Percentiles rank a stretch among this genome's conserved stretches.
These are phyloP conservation scores for Synergus itoensis DNA, from an alignment of 2,888 invertebrate species.

Conservation along the genomic window DNA sequence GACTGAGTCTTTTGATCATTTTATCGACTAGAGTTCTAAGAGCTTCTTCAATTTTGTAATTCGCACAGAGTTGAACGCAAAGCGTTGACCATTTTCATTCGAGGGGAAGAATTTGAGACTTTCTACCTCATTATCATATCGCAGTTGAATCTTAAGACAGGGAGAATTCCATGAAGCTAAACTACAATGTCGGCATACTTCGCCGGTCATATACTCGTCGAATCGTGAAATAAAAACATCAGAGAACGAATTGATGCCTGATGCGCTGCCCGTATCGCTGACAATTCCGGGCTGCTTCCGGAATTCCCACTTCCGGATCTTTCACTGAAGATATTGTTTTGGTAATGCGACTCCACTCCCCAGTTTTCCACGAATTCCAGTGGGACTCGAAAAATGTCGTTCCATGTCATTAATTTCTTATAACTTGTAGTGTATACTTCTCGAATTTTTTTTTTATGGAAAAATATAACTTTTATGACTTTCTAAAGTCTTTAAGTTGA, in stretches of 20 bases:
- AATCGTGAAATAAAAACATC: constrained; percentile 33
- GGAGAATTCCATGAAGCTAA: constrained; percentile 28
- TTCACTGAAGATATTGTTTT: constrained; percentile 33
- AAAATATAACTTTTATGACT: no score
- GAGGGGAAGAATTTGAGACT: constrained; percentile 37
- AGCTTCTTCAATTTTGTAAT: constrained; percentile 33
- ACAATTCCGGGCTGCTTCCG: constrained; percentile 27
- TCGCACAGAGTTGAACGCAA: constrained; percentile 18
- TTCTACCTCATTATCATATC: constrained; percentile 32
- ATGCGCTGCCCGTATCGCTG: background rate
- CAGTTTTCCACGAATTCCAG: constrained; percentile 6
- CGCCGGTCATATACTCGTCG: background rate
- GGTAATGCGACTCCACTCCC: constrained; percentile 16
- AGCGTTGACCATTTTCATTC: constrained; percentile 4
- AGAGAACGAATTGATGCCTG: constrained; percentile 5
- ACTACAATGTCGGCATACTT: constrained; percentile 28
- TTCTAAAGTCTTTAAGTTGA: no score
- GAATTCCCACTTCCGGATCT: constrained; percentile 35
- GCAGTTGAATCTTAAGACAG: background rate
- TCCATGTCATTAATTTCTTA: background rate
- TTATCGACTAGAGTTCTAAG: constrained; percentile 14
- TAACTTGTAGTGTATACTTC: no score
- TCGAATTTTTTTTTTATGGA: background rate
- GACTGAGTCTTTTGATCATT: constrained; percentile 17
- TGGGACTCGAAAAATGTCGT: background rate